Conservation (phyloP, 1,140 invertebrate genomes). For the Caligus rogercresseyi region DNA sequence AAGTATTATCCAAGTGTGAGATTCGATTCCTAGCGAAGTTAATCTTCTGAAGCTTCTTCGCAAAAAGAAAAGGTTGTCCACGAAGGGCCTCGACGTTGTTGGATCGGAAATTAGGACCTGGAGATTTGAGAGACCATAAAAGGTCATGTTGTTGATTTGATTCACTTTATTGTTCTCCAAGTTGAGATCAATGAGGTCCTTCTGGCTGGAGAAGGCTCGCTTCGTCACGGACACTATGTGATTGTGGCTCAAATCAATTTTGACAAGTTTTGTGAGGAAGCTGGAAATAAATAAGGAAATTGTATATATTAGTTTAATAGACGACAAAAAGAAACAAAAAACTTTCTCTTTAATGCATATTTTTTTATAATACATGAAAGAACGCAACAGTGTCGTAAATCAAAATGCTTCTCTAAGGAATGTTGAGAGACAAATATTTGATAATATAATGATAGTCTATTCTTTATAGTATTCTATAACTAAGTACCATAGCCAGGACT, state of each 20-base stretch:
- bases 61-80: neutral
- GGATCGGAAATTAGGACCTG: slow-evolving; percentile 5
- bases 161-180: slow-evolving; percentile 23
- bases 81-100: slow-evolving; percentile 8
- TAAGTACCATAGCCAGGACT: too few relatives aligned
- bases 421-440: too few relatives aligned
- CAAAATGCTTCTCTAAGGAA: too few relatives aligned
- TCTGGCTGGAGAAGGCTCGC: slow-evolving; percentile 22
- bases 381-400: too few relatives aligned
- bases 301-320: neutral
- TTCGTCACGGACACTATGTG: slow-evolving; percentile 17
- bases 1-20: slow-evolving; percentile 14
- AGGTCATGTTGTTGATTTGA: slow-evolving; percentile 14
- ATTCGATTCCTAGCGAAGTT: slow-evolving; percentile 7
- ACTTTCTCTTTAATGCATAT: too few relatives aligned
- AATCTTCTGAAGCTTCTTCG: slow-evolving; percentile 3
- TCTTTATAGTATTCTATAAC: too few relatives aligned
- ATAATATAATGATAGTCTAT: too few relatives aligned
- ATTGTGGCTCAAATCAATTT: slow-evolving; percentile 26
- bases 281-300: slow-evolving; percentile 23
- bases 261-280: slow-evolving; percentile 26
- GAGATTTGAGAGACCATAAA: slow-evolving; percentile 3
- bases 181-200: slow-evolving; percentile 22
- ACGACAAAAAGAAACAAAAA: neutral
- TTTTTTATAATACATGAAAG: too few relatives aligned